phyloP scores from a whole-genome alignment of 2,888 invertebrate genomes.

The Orthosia incerta region DNA sequence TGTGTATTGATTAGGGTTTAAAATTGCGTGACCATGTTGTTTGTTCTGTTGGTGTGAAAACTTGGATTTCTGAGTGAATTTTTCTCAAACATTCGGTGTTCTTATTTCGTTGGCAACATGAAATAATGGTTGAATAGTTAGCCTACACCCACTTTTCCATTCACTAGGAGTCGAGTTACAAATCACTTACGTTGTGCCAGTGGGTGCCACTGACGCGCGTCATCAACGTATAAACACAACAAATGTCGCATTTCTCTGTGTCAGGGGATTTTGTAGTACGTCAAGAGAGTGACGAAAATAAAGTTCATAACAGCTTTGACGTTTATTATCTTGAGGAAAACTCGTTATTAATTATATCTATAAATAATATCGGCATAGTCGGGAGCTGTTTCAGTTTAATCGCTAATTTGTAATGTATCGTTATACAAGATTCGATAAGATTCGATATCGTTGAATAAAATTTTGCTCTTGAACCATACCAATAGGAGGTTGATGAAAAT shows the following conservation, averaged over 20 bases:
- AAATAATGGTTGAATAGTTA: constrained; percentile 23
- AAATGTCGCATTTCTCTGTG: constrained; percentile 51
- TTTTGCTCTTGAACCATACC: not conserved
- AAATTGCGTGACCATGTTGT: constrained; percentile 30
- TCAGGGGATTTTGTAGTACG: constrained; percentile 43
- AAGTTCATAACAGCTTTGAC: not conserved
- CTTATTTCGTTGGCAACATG: constrained; percentile 12
- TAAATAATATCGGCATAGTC: not conserved
- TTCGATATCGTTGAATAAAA: too few relatives aligned
- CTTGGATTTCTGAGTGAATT: constrained; percentile 24
- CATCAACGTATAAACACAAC: constrained; percentile 44
- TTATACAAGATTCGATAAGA: not conserved
- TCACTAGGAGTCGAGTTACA: constrained; percentile 57
- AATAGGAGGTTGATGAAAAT: not conserved
- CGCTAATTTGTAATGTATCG: not conserved
- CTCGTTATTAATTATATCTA: not conserved
- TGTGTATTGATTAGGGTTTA: constrained; percentile 32
- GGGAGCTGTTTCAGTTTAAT: not conserved
- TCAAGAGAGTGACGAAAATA: constrained; percentile 48
- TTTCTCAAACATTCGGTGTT: constrained; percentile 11
- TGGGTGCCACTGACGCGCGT: constrained; percentile 57
- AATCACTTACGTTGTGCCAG: constrained; percentile 54
- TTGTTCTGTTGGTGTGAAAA: constrained; percentile 26
- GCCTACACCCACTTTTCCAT: constrained; percentile 36
- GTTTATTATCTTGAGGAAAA: constrained; percentile 25